Evolutionary conservation across 1,140 invertebrate genomes (phyloP), one percentile per base, ranked within the genome.

Genomic region (Copidosoma floridanum): DNA sequence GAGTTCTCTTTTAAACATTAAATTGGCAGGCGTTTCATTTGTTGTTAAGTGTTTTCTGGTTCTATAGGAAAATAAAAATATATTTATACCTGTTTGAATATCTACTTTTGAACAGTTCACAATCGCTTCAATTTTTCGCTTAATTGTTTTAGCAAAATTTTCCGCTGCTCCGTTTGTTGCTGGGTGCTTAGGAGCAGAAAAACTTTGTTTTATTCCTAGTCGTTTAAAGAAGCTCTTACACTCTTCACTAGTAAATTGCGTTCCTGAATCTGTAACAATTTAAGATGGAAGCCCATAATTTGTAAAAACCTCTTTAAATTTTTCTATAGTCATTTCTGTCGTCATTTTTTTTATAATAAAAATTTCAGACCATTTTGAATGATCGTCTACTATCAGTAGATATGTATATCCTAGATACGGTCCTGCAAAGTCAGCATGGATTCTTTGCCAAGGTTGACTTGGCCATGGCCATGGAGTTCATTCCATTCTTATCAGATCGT

Each of bases 241-340:
- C 21, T 73, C 65, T 1, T 61, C 4, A 7, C 65, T 61, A 18
- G 44, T 57, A 57, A 75, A 76, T 47, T 67, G 66, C 21, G 63
- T 66, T 1, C 69, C 73, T 37, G 73, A 74, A 51, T 77, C 77
- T 1, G 65, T 71, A 21, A 72, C 69, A 23, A 78, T 32, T n/a
- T 68, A 62, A 27, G 50, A 48, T 2, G 75, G 71, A 3, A 76
- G 47, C 11, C 75, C 76, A 47, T 74, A 74, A 46, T 46, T 29
- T 12, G 44, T 11, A 32, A 62, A 62, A 0, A 56, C 51, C 37
- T 50, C 60, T 11, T 7, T 10, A 8, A 16, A 56, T 26, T 38
- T 43, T 21, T 44, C 29, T 18, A 56, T 62, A 8, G 37, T 50
- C 20, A 27, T 43, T 12, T 50, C n/a, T 8, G 44, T 38, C 23